A percentile compares a stretch with the other conserved stretches of the same genome.
phyloP scores from a whole-genome alignment of 1,140 invertebrate species.

The Sesamia nonagrioides region DNA sequence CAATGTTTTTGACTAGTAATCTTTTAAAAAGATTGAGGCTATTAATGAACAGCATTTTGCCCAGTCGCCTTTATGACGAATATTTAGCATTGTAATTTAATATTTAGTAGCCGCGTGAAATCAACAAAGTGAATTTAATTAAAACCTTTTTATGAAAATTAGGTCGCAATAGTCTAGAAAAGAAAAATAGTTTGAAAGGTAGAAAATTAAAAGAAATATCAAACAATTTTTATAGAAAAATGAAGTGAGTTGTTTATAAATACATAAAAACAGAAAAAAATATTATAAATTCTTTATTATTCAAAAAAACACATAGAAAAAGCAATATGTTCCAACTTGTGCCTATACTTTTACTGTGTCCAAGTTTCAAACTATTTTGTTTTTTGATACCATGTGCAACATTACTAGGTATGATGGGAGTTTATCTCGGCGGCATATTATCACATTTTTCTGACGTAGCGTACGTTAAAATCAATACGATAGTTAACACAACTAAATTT shows the following conservation, averaged over 20 bases:
- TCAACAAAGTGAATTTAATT: too few relatives aligned
- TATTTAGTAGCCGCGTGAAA: too few relatives aligned
- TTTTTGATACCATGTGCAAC: conserved; percentile 40
- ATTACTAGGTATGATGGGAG: conserved; percentile 52
- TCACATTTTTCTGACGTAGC: conserved; percentile 58
- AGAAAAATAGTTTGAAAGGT: not conserved
- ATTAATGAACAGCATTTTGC: too few relatives aligned
- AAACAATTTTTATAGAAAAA: too few relatives aligned
- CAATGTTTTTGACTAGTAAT: too few relatives aligned
- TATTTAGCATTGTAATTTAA: too few relatives aligned
- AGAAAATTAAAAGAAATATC: too few relatives aligned
- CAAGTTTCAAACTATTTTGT: conserved; percentile 52
- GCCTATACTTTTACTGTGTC: conserved; percentile 40
- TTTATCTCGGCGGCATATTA: conserved; percentile 59
- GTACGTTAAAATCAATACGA: conserved; percentile 57
- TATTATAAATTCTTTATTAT: not conserved
- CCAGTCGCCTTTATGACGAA: too few relatives aligned
- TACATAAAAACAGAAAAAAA: conserved; percentile 20
- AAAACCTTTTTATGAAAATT: too few relatives aligned
- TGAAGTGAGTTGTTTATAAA: too few relatives aligned
- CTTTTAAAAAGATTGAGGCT: too few relatives aligned
- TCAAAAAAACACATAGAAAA: not conserved
- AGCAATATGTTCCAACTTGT: conserved; percentile 47
- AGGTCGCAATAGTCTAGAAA: too few relatives aligned
- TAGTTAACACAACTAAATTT: conserved; percentile 62